Evolutionary conservation across 2,797 vertebrate species (phyloP).

Genomic region (Scarus forsteni): DNA sequence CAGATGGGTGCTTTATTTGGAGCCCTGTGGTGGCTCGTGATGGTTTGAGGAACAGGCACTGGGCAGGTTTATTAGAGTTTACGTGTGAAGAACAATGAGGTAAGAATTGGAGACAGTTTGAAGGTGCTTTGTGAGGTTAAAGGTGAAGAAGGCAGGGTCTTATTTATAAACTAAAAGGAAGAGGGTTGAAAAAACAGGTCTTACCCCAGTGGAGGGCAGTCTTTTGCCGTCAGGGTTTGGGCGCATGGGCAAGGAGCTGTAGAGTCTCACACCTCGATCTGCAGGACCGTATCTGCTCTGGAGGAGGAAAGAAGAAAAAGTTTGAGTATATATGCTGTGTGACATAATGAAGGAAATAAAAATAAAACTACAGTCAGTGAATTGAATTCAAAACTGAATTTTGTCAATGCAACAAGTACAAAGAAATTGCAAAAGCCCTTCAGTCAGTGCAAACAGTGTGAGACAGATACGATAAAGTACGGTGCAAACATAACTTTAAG

Average conservation of each 20-base stretch:
- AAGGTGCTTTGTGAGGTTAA: neutral
- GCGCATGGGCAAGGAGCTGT: slow-evolving; percentile 87
- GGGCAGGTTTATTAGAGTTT: slow-evolving; percentile 8
- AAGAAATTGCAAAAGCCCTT: too few relatives aligned
- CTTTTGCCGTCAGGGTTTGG: slow-evolving; percentile 87
- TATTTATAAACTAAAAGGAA: neutral
- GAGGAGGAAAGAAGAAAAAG: slow-evolving; percentile 57
- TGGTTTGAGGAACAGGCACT: slow-evolving; percentile 10
- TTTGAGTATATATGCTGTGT: slow-evolving; percentile 5
- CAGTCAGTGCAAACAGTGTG: too few relatives aligned
- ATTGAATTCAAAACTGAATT: too few relatives aligned
- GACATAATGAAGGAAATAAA: too few relatives aligned
- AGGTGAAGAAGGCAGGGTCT: slow-evolving; percentile 8
- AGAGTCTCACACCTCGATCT: slow-evolving; percentile 86
- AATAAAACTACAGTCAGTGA: too few relatives aligned
- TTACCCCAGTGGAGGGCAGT: slow-evolving; percentile 90
- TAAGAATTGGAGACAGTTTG: neutral
- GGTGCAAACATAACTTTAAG: too few relatives aligned
- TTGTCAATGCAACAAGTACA: too few relatives aligned
- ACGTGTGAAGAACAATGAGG: neutral
- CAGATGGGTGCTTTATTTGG: slow-evolving; percentile 24
- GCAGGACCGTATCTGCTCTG: slow-evolving; percentile 86
- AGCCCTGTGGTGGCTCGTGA: slow-evolving; percentile 21
- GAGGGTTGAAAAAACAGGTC: slow-evolving; percentile 39
- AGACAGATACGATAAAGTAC: too few relatives aligned